phyloP scores from a whole-genome alignment of 2,113 vertebrate species.

The Malurus elegans region DNA sequence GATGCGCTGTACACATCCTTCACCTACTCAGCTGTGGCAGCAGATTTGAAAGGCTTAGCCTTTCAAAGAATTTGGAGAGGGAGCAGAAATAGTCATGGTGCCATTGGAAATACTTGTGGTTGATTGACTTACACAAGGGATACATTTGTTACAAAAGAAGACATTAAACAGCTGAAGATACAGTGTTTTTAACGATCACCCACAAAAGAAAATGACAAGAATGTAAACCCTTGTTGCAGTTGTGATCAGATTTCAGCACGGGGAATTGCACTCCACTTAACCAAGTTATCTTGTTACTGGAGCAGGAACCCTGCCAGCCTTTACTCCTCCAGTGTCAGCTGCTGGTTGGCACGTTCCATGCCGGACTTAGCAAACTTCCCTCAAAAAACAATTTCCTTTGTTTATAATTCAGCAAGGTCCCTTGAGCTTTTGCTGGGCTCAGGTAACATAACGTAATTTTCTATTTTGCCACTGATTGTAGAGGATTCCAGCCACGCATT shows the following conservation, averaged over 20 bases:
- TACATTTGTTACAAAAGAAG: background rate
- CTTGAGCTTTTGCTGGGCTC: background rate
- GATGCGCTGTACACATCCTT: background rate
- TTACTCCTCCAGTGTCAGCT: background rate
- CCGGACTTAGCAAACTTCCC: background rate
- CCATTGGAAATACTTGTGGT: background rate
- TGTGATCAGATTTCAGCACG: background rate
- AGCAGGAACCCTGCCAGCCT: background rate
- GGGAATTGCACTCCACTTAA: background rate
- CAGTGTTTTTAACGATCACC: background rate
- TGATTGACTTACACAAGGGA: background rate
- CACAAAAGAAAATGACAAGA: background rate
- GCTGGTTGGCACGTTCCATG: background rate
- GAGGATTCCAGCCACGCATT: background rate
- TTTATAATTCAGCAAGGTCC: background rate
- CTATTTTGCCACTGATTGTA: background rate
- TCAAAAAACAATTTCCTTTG: background rate
- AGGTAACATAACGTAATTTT: constrained; percentile 6
- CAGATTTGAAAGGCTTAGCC: background rate
- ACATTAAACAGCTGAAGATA: background rate
- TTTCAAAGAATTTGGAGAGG: background rate
- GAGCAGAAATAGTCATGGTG: background rate
- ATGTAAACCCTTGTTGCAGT: background rate
- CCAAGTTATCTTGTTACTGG: background rate
- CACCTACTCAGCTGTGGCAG: background rate